Base-by-base conservation (phyloP, 1,140 invertebrate species). In the Triops longicaudatus region DNA sequence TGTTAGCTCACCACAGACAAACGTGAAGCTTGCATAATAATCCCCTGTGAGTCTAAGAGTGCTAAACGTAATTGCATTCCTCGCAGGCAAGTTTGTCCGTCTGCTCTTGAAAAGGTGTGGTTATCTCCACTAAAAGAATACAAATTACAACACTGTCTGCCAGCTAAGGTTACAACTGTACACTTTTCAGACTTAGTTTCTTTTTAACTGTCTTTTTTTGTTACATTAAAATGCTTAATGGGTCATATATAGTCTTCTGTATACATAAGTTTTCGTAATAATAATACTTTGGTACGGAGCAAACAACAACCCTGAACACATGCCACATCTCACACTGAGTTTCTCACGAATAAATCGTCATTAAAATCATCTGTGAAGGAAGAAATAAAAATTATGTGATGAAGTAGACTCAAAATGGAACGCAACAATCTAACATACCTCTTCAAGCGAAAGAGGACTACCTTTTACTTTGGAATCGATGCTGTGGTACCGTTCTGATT, bases 381-480 rank as follows among this genome's bases (percentile, higher is more conserved):
- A 77, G 74, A 42, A 76, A 42, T 11, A 73, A 76, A n/a, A 4
- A 27, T 28, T 72, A 78, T n/a, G 26, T 28, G 26, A 17, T 37
- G 7, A 37, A 37, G 31, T 4, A 7, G 22, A 74, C 77, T 10
- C 28, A 78, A 17, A 78, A 37, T 41, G 73, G 9, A n/a, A 31
- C 72, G 27, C 73, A 75, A 31, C 12, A 75, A 14, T 0, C 27
- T 17, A 26, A 80, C 83, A 82, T 83, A 91, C 90, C 86, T 92
- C 90, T 86, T 92, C 91, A 79, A 91, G 83, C 10, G 90, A 90
- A 44, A 91, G 83, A 76, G 90, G 90, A 83, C 91, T 91, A 44
- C 88, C 87, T 82, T 91, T 91, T 84, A 90, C 87, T 85, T 91
- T 91, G 37, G 88, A 88, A 82, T 91, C 90, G 41, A 92, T 85